A percentile compares a stretch with the other conserved stretches of the same genome.
These are phyloP conservation scores for Listronotus bonariensis DNA, from an alignment of 1,140 invertebrate species.

Conservation along the genomic window DNA sequence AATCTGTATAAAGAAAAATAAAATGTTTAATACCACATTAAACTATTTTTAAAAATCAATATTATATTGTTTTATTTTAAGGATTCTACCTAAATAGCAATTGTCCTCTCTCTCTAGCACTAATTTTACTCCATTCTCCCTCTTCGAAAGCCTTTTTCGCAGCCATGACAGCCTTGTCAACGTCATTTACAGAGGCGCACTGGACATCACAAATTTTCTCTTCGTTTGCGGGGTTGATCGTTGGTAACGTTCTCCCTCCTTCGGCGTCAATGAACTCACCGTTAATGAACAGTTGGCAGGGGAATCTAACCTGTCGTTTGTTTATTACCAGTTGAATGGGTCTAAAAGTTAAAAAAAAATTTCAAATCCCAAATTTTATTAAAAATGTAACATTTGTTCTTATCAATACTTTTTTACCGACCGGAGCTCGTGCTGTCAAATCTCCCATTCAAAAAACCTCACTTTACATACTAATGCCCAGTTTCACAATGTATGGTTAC, in stretches of 20 bases:
- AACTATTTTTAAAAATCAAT: no score
- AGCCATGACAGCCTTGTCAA: slow-evolving; percentile 83
- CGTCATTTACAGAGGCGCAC: slow-evolving; percentile 77
- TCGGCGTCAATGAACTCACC: slow-evolving; percentile 86
- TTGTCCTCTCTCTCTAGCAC: slow-evolving; percentile 78
- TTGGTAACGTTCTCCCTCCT: slow-evolving; percentile 64
- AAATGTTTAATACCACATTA: neutral
- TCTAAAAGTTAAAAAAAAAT: slow-evolving; percentile 47
- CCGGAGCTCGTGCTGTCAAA: no score
- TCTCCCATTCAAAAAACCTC: no score
- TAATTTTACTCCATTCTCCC: slow-evolving; percentile 88
- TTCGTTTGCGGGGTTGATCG: slow-evolving; percentile 88
- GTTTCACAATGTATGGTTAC: no score
- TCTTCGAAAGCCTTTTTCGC: slow-evolving; percentile 86
- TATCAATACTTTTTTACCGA: no score
- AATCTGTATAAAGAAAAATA: slow-evolving; percentile 62
- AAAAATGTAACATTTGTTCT: no score
- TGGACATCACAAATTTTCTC: slow-evolving; percentile 76
- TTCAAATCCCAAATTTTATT: no score
- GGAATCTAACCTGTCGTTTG: slow-evolving; percentile 82
- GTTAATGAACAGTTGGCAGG: slow-evolving; percentile 89
- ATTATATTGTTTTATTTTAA: neutral
- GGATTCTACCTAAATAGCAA: slow-evolving; percentile 69
- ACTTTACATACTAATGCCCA: no score
- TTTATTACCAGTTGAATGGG: slow-evolving; percentile 78